Evolutionary conservation across 2,797 vertebrate species (phyloP).

Genomic region (Chaetodon trifasciatus): DNA sequence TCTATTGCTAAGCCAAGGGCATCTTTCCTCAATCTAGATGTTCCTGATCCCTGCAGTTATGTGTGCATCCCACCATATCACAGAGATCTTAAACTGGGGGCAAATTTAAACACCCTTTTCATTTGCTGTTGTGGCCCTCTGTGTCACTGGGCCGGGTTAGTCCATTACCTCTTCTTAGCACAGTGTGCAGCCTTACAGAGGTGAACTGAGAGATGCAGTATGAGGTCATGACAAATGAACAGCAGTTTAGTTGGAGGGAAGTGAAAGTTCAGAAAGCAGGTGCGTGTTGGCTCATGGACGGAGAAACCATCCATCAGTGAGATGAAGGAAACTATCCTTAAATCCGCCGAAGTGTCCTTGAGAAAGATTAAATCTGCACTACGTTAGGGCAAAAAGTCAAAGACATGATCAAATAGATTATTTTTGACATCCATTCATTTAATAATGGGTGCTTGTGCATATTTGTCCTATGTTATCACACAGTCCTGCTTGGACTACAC

Average conservation of each 20-base stretch:
- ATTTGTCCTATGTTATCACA: background rate
- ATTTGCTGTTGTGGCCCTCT: conserved; percentile 48
- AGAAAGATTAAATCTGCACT: conserved; percentile 4
- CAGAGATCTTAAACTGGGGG: conserved; percentile 61
- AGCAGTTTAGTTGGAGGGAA: conserved; percentile 34
- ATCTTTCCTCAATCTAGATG: conserved; percentile 69
- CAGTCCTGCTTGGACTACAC: background rate
- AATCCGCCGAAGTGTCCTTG: background rate
- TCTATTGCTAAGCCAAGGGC: conserved; percentile 62
- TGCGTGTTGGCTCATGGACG: background rate
- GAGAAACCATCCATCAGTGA: background rate
- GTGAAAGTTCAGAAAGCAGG: conserved; percentile 30
- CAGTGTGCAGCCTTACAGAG: conserved; percentile 11
- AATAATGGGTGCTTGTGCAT: background rate
- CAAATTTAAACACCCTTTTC: conserved; percentile 64
- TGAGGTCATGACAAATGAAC: conserved; percentile 61
- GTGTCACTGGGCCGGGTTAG: conserved; percentile 33
- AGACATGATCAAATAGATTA: background rate
- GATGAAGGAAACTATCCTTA: conserved; percentile 8
- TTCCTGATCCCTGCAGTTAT: conserved; percentile 65
- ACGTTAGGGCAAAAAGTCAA: background rate
- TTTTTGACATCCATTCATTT: background rate
- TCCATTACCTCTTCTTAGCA: conserved; percentile 59
- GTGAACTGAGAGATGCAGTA: conserved; percentile 31
- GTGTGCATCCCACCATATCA: conserved; percentile 58